Conservation (phyloP, 2,797 vertebrate genomes). For the Alauda arvensis region DNA sequence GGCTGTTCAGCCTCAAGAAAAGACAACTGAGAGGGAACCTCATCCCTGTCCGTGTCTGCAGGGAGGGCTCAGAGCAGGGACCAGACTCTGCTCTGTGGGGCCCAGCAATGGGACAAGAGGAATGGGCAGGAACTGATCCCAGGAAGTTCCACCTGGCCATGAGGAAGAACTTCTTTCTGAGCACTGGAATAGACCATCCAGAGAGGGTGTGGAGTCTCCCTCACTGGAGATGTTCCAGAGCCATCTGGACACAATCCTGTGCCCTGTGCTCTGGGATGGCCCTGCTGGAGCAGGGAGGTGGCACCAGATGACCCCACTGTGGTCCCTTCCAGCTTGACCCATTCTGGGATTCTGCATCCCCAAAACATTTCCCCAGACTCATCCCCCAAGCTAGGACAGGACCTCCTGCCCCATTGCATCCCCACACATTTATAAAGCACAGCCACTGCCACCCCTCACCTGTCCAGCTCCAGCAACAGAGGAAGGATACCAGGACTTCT, state of each 20-base stretch:
- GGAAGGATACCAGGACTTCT: background rate
- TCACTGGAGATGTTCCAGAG: rapidly evolving
- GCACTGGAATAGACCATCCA: background rate
- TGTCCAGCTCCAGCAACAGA: background rate
- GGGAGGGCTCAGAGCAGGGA: background rate
- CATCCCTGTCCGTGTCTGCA: background rate
- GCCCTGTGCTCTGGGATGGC: background rate
- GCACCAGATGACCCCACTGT: background rate
- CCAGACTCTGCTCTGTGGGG: rapidly evolving
- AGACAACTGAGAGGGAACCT: rapidly evolving
- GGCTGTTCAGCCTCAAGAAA: background rate
- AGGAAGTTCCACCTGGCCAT: background rate
- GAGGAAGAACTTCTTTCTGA: background rate
- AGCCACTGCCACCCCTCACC: background rate
- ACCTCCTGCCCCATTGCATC: background rate
- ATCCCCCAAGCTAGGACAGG: background rate
- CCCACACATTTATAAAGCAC: background rate
- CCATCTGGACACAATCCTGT: background rate
- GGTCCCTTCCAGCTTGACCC: background rate
- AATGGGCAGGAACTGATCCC: rapidly evolving
- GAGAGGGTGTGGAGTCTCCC: background rate
- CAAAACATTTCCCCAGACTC: background rate
- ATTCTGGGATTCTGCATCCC: background rate
- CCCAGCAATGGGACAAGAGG: background rate
- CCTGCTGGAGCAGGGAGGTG: background rate